These are phyloP conservation scores for Acrobasis consociella DNA, from an alignment of 2,888 invertebrate species.

Conservation along the genomic window DNA sequence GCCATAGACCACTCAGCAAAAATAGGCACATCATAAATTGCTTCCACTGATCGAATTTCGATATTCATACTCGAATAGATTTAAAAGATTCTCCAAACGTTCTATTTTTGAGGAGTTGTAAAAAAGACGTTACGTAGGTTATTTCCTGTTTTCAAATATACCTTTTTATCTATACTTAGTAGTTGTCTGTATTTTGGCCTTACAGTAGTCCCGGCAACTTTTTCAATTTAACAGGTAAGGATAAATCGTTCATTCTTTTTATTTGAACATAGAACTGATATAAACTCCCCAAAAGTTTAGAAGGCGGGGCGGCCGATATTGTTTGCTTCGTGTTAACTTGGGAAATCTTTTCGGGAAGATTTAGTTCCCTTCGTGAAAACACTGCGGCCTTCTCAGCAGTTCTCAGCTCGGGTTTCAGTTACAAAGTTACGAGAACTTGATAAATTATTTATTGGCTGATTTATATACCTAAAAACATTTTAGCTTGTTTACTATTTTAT, in stretches of 20 bases:
- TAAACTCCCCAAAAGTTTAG: slow-evolving; percentile 71
- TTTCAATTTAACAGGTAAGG: slow-evolving; percentile 83
- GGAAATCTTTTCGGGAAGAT: slow-evolving; percentile 57
- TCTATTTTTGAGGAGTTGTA: background rate
- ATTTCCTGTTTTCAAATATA: no score
- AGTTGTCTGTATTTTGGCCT: slow-evolving; percentile 45
- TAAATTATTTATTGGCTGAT: slow-evolving; percentile 35
- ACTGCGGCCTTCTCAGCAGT: slow-evolving; percentile 4
- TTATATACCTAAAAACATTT: slow-evolving; percentile 40
- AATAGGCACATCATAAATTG: slow-evolving; percentile 20
- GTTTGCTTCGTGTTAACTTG: slow-evolving; percentile 66
- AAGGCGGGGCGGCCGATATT: slow-evolving; percentile 56
- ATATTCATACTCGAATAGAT: slow-evolving; percentile 5
- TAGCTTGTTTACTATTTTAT: background rate
- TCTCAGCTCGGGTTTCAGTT: slow-evolving; percentile 12
- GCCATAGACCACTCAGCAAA: slow-evolving; percentile 20
- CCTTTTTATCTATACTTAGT: background rate
- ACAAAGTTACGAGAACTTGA: slow-evolving; percentile 10
- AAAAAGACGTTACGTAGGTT: no score
- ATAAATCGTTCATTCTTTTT: slow-evolving; percentile 82
- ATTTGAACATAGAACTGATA: slow-evolving; percentile 80
- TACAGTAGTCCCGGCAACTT: slow-evolving; percentile 77
- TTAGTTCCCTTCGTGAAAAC: slow-evolving; percentile 27
- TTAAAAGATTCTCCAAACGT: background rate
- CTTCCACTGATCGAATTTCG: slow-evolving; percentile 6